Evolutionary conservation across 1,140 invertebrate genomes (phyloP).

Genomic region (Saxidomus purpurata): DNA sequence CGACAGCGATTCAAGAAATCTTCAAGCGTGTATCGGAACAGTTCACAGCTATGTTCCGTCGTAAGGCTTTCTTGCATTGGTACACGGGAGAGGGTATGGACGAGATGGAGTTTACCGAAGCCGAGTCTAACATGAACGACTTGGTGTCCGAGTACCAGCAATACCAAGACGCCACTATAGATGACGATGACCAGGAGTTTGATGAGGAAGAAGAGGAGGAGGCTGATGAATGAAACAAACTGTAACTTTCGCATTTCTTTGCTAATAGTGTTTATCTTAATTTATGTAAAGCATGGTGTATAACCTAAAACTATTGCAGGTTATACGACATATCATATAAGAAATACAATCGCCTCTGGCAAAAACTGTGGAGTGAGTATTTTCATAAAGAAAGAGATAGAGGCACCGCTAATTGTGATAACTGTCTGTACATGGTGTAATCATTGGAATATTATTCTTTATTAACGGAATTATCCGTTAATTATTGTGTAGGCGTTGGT

Average conservation of each 20-base stretch:
- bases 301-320: too few relatives aligned
- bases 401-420: too few relatives aligned
- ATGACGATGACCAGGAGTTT: conserved; percentile 35
- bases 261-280: background rate
- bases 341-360: too few relatives aligned
- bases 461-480: too few relatives aligned
- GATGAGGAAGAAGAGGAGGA: conserved; percentile 49
- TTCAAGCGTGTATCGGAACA: conserved; percentile 92
- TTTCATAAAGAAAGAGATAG: too few relatives aligned
- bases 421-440: too few relatives aligned
- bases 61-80: conserved; percentile 93
- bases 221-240: background rate
- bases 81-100: conserved; percentile 95
- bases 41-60: conserved; percentile 89
- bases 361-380: too few relatives aligned
- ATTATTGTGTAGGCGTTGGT: too few relatives aligned
- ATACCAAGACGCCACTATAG: conserved; percentile 90
- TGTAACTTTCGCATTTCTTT: background rate
- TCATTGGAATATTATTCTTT: too few relatives aligned
- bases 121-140: conserved; percentile 94
- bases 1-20: conserved; percentile 92
- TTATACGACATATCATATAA: too few relatives aligned
- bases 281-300: too few relatives aligned
- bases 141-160: conserved; percentile 97
- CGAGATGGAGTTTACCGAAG: conserved; percentile 93